Conservation (phyloP, 2,797 vertebrate genomes). For the Cichlasoma orientale region DNA sequence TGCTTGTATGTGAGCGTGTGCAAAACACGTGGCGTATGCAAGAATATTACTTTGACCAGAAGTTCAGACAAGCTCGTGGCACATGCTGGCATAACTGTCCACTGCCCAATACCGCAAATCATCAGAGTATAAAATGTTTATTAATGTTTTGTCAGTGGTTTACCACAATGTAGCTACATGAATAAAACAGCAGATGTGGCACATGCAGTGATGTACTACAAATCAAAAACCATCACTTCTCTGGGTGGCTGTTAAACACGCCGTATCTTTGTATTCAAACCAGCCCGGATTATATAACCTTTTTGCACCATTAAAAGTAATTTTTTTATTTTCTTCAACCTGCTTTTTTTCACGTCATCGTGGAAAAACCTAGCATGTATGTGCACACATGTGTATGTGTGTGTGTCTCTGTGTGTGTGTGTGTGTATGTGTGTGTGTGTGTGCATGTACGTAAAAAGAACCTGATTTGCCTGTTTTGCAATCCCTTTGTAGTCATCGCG, state of each 20-base stretch:
- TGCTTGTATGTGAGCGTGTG: background rate
- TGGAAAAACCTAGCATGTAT: background rate
- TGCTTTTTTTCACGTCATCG: background rate
- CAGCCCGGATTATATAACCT: background rate
- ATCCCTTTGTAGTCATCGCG: conserved; percentile 11
- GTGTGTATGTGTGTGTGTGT: background rate
- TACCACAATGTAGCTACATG: conserved; percentile 29
- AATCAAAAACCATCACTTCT: conserved; percentile 37
- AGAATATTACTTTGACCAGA: background rate
- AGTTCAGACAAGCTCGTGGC: background rate
- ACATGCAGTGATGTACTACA: conserved; percentile 11
- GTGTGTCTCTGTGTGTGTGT: too few species aligned
- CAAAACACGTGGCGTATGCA: background rate
- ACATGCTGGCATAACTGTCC: conserved; percentile 9
- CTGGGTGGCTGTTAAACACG: conserved; percentile 16
- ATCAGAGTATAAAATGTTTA: conserved; percentile 29
- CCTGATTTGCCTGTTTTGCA: conserved; percentile 8
- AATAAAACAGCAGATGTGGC: conserved; percentile 43
- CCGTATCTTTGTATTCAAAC: conserved; percentile 5
- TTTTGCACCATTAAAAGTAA: background rate
- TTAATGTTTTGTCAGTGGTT: conserved; percentile 45
- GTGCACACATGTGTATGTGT: background rate
- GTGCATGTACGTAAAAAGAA: background rate
- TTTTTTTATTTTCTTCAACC: conserved; percentile 16
- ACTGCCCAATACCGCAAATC: conserved; percentile 18